These are phyloP conservation scores for Tympanuchus pallidicinctus DNA, from an alignment of 2,113 vertebrate genomes.

Conservation along the genomic window DNA sequence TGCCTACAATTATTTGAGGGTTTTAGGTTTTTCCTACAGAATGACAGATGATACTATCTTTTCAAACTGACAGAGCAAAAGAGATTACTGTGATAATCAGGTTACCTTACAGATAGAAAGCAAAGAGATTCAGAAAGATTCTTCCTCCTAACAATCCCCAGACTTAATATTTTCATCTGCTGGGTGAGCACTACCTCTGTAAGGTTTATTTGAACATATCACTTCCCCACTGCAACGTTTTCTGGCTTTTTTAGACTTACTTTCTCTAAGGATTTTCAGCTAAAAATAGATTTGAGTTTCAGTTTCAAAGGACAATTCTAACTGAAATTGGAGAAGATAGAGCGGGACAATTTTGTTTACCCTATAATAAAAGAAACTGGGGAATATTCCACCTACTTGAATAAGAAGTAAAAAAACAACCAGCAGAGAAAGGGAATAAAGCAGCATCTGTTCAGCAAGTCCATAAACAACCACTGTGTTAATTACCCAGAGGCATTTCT, in stretches of 20 bases:
- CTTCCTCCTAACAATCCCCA: conserved; percentile 35
- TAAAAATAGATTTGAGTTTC: conserved; percentile 24
- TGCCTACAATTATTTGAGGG: neutral
- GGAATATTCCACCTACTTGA: conserved; percentile 14
- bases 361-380: conserved; percentile 25
- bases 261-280: conserved; percentile 35
- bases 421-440: neutral
- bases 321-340: conserved; percentile 38
- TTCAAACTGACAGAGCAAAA: conserved; percentile 63
- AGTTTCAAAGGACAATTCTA: neutral
- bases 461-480: neutral
- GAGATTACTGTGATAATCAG: conserved; percentile 59
- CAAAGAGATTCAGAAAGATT: conserved; percentile 43
- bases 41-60: conserved; percentile 52
- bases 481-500: neutral
- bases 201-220: conserved; percentile 55
- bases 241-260: conserved; percentile 23
- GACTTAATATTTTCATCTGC: conserved; percentile 62
- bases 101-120: conserved; percentile 43
- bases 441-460: neutral
- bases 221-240: conserved; percentile 19
- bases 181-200: conserved; percentile 34
- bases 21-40: neutral
- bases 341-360: neutral
- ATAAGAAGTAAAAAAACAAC: neutral